phyloP scores from a whole-genome alignment of 2,888 invertebrate species.

The Mechanitis mazaeus region DNA sequence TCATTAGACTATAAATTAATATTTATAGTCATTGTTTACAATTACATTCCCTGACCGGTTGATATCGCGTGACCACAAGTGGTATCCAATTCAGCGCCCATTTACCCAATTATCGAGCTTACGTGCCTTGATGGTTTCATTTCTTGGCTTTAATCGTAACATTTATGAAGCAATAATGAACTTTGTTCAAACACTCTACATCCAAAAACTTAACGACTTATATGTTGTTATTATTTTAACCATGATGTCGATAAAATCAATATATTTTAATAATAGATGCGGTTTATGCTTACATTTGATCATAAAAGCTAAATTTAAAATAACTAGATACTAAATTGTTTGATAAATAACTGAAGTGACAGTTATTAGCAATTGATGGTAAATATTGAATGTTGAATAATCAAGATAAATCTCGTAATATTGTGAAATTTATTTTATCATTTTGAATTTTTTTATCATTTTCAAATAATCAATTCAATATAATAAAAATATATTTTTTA shows the following conservation, averaged over 20 bases:
- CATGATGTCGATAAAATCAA: background rate
- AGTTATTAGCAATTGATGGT: too few relatives aligned
- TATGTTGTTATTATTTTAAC: background rate
- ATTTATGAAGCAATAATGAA: slow-evolving; percentile 14
- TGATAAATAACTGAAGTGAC: too few relatives aligned
- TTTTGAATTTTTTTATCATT: too few relatives aligned
- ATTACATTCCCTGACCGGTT: slow-evolving; percentile 18
- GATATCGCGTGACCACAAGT: slow-evolving; percentile 58
- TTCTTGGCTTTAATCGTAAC: slow-evolving; percentile 42
- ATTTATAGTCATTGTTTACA: slow-evolving; percentile 14
- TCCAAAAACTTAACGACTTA: background rate
- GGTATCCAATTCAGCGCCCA: slow-evolving; percentile 51
- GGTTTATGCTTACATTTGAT: too few relatives aligned
- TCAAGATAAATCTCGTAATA: too few relatives aligned
- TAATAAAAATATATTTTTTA: too few relatives aligned
- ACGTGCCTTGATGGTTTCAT: slow-evolving; percentile 58
- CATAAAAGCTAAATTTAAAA: too few relatives aligned
- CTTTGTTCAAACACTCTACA: slow-evolving; percentile 10
- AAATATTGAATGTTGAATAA: too few relatives aligned
- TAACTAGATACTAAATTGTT: too few relatives aligned
- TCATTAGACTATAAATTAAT: slow-evolving; percentile 9
- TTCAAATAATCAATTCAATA: too few relatives aligned
- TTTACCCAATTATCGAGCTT: slow-evolving; percentile 64
- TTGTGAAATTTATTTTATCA: too few relatives aligned
- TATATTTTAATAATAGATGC: background rate